Percentiles rank a stretch among this genome's conserved stretches.
These are phyloP conservation scores for Antheraea pernyi DNA, from an alignment of 1,140 invertebrate species.

Conservation along the genomic window DNA sequence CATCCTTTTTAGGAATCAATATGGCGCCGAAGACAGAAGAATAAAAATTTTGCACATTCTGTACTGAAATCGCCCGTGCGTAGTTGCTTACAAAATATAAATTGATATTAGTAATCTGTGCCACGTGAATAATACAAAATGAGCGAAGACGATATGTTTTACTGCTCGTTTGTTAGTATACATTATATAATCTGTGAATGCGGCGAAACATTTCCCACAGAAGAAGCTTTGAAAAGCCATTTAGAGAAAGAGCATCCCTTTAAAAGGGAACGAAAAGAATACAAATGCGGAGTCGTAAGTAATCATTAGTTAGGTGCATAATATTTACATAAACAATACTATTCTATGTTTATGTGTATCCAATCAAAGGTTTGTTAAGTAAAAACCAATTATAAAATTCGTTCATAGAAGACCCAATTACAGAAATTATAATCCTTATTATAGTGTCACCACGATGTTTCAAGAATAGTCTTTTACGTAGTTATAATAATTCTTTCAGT, in stretches of 20 bases:
- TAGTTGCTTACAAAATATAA: neutral
- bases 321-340: no score
- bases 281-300: conserved; percentile 47
- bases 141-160: conserved; percentile 48
- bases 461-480: no score
- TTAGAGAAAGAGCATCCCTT: conserved; percentile 46
- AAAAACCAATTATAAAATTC: no score
- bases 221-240: conserved; percentile 52
- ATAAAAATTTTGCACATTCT: conserved; percentile 27
- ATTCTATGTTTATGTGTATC: no score
- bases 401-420: no score
- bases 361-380: no score
- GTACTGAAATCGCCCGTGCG: neutral
- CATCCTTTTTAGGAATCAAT: conserved; percentile 16
- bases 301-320: neutral
- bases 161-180: conserved; percentile 67
- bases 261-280: conserved; percentile 42
- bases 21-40: conserved; percentile 30
- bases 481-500: no score
- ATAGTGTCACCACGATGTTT: no score
- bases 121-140: conserved; percentile 22
- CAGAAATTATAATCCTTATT: no score
- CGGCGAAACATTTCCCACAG: conserved; percentile 60
- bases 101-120: conserved; percentile 37
- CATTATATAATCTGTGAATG: conserved; percentile 72